Base-by-base conservation (phyloP, 2,888 invertebrate species). In the Calameuta pallipes region DNA sequence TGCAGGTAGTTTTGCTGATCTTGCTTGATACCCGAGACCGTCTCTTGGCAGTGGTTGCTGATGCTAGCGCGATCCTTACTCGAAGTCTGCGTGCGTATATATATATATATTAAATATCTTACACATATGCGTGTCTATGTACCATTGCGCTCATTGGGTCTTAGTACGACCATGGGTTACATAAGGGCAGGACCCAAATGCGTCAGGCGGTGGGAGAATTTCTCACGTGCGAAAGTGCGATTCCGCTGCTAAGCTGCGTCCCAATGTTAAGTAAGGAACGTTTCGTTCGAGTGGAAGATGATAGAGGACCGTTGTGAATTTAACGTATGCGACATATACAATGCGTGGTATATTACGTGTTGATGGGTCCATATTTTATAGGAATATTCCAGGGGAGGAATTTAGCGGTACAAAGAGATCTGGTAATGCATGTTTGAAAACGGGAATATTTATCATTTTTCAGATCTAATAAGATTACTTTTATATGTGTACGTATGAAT, bases 1-100 rank as follows among this genome's bases (percentile, higher is more conserved):
- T 15, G 56, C 56, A 56, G 30, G 34, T 34, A 31, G 76, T 76
- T 76, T 76, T 35, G 76, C 76, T 76, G 76, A 76, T 76, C 76
- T 35, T 71, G 30, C 23, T n/a, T 15, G 76, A 71, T 76, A 76
- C 73, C 69, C 69, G 76, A 76, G 76, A 76, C 76, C 11, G 56
- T 23, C 56, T 23, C 23, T 56, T 56, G 56, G 56, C 23, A 56
- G 56, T 23, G 56, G 23, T 23, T 56, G 56, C 56, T 56, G 56
- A 56, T 23, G 56, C 9, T 23, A 56, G 56, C 56, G 23, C 56
- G 56, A 56, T 56, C 56, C 9, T 56, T 23, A 56, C 9, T 56
- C 56, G 23, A 56, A 15, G 56, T 56, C 15, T 41, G 23, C 23
- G 23, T 23, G 56, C 41, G 15, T 41, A 37, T 12, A 56, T 56